Evolutionary conservation across 2,797 vertebrate genomes (phyloP).

Genomic region (Sebastolobus alascanus): DNA sequence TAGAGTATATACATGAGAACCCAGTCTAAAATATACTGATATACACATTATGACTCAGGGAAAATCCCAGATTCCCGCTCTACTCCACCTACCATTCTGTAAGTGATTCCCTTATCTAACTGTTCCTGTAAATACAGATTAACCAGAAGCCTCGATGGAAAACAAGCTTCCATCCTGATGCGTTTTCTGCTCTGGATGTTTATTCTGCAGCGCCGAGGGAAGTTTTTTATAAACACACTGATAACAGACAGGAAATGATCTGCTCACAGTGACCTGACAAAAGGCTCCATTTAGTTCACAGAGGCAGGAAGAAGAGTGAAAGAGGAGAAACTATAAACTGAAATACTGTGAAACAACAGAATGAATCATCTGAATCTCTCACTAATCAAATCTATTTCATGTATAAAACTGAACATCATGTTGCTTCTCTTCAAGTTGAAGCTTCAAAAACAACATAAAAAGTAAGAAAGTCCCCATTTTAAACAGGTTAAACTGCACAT

Average conservation of each 20-base stretch:
- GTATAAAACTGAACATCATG: background rate
- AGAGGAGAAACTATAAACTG: background rate
- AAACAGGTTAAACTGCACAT: background rate
- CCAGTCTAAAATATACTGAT: background rate
- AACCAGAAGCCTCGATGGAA: slow-evolving; percentile 29
- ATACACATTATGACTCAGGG: background rate
- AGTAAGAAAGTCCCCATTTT: too few relatives aligned
- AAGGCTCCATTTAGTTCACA: slow-evolving; percentile 6
- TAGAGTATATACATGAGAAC: background rate
- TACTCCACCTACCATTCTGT: background rate
- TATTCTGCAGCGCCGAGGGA: slow-evolving; percentile 34
- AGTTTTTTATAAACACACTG: slow-evolving; percentile 58
- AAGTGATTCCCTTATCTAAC: slow-evolving; percentile 25
- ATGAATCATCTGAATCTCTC: too few relatives aligned
- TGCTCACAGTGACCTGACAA: slow-evolving; percentile 3
- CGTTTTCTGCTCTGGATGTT: slow-evolving; percentile 26
- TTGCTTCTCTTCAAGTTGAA: background rate
- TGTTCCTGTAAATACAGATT: slow-evolving; percentile 4
- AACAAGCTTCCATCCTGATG: slow-evolving; percentile 6
- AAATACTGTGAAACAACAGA: background rate
- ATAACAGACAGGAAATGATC: slow-evolving; percentile 58
- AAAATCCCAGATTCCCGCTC: background rate
- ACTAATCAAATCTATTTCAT: background rate
- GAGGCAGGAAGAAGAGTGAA: background rate
- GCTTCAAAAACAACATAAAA: too few relatives aligned